Evolutionary conservation across 2,888 invertebrate species (phyloP).

Genomic region (Thyatira batis): DNA sequence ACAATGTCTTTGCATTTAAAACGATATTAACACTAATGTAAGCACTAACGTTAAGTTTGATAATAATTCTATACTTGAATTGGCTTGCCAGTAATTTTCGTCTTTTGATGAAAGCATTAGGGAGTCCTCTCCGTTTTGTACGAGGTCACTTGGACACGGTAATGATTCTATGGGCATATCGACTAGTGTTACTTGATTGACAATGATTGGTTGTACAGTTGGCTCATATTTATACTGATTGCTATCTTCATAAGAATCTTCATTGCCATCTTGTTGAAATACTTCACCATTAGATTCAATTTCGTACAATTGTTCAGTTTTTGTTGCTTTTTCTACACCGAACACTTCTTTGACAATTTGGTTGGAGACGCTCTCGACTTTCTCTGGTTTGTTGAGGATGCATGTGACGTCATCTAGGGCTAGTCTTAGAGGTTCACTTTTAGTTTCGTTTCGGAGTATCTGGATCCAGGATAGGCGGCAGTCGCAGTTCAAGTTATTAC

Average conservation of each 20-base stretch:
- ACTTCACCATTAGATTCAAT: conserved; percentile 44
- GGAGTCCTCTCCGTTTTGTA: conserved; percentile 67
- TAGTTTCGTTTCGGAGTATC: conserved; percentile 87
- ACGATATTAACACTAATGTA: conserved; percentile 27
- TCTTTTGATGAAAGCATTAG: conserved; percentile 74
- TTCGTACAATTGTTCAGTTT: conserved; percentile 45
- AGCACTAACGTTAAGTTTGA: conserved; percentile 43
- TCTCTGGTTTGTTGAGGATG: conserved; percentile 36
- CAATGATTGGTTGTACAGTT: conserved; percentile 45
- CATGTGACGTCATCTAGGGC: conserved; percentile 88
- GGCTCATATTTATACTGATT: conserved; percentile 56
- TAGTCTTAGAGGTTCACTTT: conserved; percentile 85
- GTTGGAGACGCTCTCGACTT: conserved; percentile 26
- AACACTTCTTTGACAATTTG: conserved; percentile 16
- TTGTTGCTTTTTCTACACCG: conserved; percentile 20
- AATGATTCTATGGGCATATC: conserved; percentile 59
- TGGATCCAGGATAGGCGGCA: conserved; percentile 91
- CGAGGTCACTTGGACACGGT: conserved; percentile 56
- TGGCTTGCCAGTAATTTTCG: conserved; percentile 64
- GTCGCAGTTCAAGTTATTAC: conserved; percentile 90
- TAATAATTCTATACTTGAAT: conserved; percentile 41
- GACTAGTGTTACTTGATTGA: conserved; percentile 55
- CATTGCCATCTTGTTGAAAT: conserved; percentile 45
- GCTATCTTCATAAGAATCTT: conserved; percentile 51
- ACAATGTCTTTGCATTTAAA: background rate